Evolutionary conservation across 2,113 vertebrate species (phyloP), one percentile per base, ranked within the genome.

Genomic region (Colossoma macropomum): DNA sequence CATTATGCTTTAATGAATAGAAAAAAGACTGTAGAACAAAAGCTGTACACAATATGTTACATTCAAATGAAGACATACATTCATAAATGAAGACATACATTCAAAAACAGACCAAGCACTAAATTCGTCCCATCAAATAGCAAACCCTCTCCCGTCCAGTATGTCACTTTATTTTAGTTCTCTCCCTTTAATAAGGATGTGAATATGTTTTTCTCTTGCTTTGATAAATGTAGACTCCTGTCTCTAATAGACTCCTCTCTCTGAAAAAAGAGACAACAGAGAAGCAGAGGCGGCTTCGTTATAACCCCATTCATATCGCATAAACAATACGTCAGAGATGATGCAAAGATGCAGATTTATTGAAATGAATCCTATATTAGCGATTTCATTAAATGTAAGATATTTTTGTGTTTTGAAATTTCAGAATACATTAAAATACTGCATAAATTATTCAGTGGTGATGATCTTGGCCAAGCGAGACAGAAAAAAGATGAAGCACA

Each of bases 321-420:
- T 77, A 38, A 16, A 65, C 34, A 80, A 72, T 45, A 68, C 68
- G 79, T 79, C 52, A 63, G 32, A 34, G 71, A 54, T 19, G 72
- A 59, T 80, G 72, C 56, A 54, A 60, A 32, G 56, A 77, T 48
- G 71, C 48, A 63, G 72, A 83, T 85, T 85, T 82, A 77, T 80
- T n/a, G 50, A 52, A 80, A 73, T 79, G 38, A 63, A 63, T 48
- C 34, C 65, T 82, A 75, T 84, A 84, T 79, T 54, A 75, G 60
- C 32, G 66, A n/a, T 23, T 75, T 27, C 62, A 68, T 30, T 45
- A 69, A 75, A 80, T 69, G 77, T 60, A 28, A 25, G n/a, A 16
- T 16, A 41, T 60, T 75, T 16, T n/a, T 66, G 69, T 28, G 38
- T 52, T 75, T 68, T 68, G 27, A 19, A 63, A 48, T 41, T 30